Percentiles rank a stretch among this genome's conserved stretches.
phyloP scores from a whole-genome alignment of 1,140 invertebrate genomes.

The Zeugodacus cucurbitae region DNA sequence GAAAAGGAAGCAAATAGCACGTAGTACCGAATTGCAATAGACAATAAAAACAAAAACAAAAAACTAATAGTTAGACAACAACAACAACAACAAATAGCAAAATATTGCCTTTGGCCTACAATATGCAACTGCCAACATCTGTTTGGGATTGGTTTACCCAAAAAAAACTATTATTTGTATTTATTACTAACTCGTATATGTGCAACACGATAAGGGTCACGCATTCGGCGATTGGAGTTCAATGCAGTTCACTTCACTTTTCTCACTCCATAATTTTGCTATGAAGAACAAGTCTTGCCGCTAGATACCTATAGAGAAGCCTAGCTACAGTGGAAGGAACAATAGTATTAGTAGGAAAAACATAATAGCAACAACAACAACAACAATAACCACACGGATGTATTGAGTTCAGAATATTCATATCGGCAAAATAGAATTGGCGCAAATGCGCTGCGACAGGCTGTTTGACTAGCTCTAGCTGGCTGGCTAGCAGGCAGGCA shows the following conservation, averaged over 20 bases:
- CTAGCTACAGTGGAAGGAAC: neutral
- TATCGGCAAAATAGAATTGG: neutral
- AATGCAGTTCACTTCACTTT: constrained; percentile 9
- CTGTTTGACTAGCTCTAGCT: constrained; percentile 1
- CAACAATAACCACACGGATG: neutral
- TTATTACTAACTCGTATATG: neutral
- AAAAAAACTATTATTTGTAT: neutral
- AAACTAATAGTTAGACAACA: neutral
- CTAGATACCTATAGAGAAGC: neutral
- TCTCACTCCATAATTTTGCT: neutral
- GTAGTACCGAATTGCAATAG: constrained; percentile 20
- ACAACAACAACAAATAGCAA: neutral
- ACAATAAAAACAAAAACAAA: neutral
- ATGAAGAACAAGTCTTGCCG: neutral
- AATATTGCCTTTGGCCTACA: neutral
- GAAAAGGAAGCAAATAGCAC: neutral
- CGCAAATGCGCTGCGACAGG: constrained; percentile 13
- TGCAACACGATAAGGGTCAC: constrained; percentile 30
- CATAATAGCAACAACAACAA: neutral
- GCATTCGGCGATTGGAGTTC: constrained; percentile 32
- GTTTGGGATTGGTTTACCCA: constrained; percentile 5
- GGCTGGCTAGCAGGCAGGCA: neutral
- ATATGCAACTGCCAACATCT: constrained; percentile 24
- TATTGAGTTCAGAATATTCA: constrained; percentile 34
- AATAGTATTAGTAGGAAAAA: constrained; percentile 8